phyloP scores from a whole-genome alignment of 2,888 invertebrate genomes.

The Cheilosia variabilis region DNA sequence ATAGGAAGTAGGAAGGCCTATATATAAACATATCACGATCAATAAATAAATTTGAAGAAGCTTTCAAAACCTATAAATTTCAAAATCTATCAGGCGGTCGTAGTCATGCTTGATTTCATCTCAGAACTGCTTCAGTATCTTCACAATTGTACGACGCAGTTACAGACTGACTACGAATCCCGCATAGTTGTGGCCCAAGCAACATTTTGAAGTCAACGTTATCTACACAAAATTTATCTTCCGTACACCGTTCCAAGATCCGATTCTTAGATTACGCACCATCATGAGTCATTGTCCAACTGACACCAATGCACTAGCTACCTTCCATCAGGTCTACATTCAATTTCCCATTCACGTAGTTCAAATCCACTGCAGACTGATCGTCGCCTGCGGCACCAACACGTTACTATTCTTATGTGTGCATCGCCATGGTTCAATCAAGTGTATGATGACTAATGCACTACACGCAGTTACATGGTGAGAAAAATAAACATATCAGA shows the following conservation, averaged over 20 bases:
- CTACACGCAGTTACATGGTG: conserved; percentile 15
- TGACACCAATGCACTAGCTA: conserved; percentile 41
- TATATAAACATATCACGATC: too few relatives aligned
- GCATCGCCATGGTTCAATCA: conserved; percentile 15
- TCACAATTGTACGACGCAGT: too few relatives aligned
- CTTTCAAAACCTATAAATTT: too few relatives aligned
- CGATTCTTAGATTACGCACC: background rate
- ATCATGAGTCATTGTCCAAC: conserved; percentile 51
- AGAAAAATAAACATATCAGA: conserved; percentile 24
- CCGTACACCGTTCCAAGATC: background rate
- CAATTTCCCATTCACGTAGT: conserved; percentile 2
- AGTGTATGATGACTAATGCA: conserved; percentile 56
- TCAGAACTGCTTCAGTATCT: too few relatives aligned
- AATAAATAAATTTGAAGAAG: too few relatives aligned
- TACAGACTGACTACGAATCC: too few relatives aligned
- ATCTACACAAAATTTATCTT: background rate
- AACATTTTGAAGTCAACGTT: too few relatives aligned
- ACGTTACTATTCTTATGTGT: background rate
- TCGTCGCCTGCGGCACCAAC: conserved; percentile 47
- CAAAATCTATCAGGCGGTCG: too few relatives aligned
- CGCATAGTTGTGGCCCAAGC: too few relatives aligned
- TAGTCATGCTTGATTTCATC: too few relatives aligned
- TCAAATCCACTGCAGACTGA: conserved; percentile 48
- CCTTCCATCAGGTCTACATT: background rate
- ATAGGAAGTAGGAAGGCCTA: too few relatives aligned